Base-by-base conservation (phyloP, 2,113 vertebrate species). In the Ancistrus triradiatus region DNA sequence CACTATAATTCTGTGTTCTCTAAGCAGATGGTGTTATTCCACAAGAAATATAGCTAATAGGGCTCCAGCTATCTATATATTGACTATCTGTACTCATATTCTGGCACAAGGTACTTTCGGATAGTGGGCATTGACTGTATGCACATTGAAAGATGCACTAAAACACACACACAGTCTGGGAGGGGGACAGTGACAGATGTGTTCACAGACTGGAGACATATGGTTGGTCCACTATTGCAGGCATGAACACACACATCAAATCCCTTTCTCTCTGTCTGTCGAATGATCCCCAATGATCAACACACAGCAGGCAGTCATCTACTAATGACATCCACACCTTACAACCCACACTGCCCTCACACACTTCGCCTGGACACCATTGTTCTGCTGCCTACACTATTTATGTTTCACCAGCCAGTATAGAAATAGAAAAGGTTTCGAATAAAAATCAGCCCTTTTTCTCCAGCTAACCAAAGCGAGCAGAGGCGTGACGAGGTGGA, bases 121-220 rank as follows among this genome's bases (percentile, higher is more conserved):
- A n/a, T n/a, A n/a, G n/a, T n/a, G n/a, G n/a, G n/a, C n/a, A n/a
- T n/a, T n/a, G n/a, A n/a, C n/a, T n/a, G n/a, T n/a, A n/a, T n/a
- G n/a, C n/a, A n/a, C n/a, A n/a, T n/a, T n/a, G n/a, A n/a, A n/a
- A n/a, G n/a, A n/a, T 25, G 52, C 48, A 71, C 55, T 44, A 53
- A 47, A 21, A 33, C 55, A 51, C 64, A 68, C 57, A 65, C 69
- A 53, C 65, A 60, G 35, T 51, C 59, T 68, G 65, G 49, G 55
- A 59, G 44, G 64, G 48, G 33, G 50, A 57, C 48, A 68, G 62
- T 21, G 44, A 67, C 73, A 70, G 67, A 74, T 70, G 71, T 69
- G 71, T 51, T 60, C 71, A 73, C 71, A 73, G 71, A 73, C 68
- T 64, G 71, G 46, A 69, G 62, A 73, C 71, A 73, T 73, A 73